Conservation (phyloP, 2,797 vertebrate genomes). For the Peromyscus eremicus region DNA sequence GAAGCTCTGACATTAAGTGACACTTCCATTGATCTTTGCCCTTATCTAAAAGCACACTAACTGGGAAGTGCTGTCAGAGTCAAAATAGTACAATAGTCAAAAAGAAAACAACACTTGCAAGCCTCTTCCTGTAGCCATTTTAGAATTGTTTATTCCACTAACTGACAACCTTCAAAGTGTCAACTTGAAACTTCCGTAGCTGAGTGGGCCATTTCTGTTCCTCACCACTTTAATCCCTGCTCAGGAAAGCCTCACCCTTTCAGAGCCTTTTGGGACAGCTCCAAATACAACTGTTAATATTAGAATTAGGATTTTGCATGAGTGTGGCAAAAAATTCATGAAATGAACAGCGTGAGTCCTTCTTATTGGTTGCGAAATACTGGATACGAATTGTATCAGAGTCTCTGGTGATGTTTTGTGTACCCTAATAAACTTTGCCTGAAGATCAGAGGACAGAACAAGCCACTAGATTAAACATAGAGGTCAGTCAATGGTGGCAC, state of each 20-base stretch:
- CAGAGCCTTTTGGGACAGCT: not conserved
- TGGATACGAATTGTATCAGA: not conserved
- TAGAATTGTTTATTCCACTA: not conserved
- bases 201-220: not conserved
- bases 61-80: not conserved
- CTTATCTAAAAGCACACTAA: slow-evolving; percentile 27
- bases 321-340: not conserved
- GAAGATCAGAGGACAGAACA: too few species aligned
- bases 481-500: too few species aligned
- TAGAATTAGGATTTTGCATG: not conserved
- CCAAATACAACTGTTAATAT: not conserved
- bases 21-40: not conserved
- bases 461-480: too few species aligned
- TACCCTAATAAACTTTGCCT: too few species aligned
- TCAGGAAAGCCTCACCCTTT: not conserved
- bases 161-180: not conserved
- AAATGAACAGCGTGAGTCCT: not conserved
- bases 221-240: not conserved
- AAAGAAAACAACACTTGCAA: not conserved
- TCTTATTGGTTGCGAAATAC: not conserved
- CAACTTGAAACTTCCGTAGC: not conserved
- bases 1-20: not conserved
- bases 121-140: slow-evolving; percentile 5
- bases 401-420: not conserved
- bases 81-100: not conserved